Evolutionary conservation across 2,113 vertebrate genomes (phyloP).

Genomic region (Opisthocomus hoazin): DNA sequence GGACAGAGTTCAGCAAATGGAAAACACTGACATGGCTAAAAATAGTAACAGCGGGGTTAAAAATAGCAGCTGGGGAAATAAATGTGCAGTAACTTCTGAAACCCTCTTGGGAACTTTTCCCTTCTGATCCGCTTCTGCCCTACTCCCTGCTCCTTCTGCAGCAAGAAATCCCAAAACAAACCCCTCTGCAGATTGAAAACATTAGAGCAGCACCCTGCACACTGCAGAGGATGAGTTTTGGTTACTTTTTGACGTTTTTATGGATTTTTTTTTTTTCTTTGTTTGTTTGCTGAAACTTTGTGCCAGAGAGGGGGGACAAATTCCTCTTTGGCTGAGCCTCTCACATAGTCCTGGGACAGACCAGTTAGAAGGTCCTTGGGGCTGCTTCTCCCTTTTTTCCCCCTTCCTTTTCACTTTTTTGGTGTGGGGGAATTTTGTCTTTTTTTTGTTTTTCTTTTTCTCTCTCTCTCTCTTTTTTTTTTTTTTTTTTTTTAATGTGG

Average conservation of each 20-base stretch:
- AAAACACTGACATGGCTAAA: constrained; percentile 62
- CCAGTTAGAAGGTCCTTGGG: neutral
- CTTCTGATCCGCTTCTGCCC: neutral
- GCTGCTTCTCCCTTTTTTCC: neutral
- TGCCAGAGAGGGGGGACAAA: neutral
- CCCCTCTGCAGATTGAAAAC: neutral
- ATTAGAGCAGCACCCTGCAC: neutral
- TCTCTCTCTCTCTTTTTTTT: too few species aligned
- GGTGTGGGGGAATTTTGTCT: neutral
- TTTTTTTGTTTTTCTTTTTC: accelerated
- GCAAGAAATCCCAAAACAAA: neutral
- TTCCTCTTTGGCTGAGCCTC: neutral
- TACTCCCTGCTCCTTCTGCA: neutral
- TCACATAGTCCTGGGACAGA: neutral
- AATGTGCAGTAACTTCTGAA: constrained; percentile 47
- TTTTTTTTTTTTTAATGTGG: neutral
- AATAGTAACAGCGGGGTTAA: constrained; percentile 61
- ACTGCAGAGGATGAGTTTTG: neutral
- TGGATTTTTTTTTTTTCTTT: neutral
- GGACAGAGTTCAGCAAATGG: constrained; percentile 62
- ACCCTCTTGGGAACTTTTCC: constrained; percentile 40
- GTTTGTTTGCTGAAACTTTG: neutral
- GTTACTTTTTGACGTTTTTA: neutral
- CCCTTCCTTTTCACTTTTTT: neutral
- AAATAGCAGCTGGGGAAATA: constrained; percentile 61